phyloP scores from a whole-genome alignment of 1,140 invertebrate genomes.

The Nephila pilipes region DNA sequence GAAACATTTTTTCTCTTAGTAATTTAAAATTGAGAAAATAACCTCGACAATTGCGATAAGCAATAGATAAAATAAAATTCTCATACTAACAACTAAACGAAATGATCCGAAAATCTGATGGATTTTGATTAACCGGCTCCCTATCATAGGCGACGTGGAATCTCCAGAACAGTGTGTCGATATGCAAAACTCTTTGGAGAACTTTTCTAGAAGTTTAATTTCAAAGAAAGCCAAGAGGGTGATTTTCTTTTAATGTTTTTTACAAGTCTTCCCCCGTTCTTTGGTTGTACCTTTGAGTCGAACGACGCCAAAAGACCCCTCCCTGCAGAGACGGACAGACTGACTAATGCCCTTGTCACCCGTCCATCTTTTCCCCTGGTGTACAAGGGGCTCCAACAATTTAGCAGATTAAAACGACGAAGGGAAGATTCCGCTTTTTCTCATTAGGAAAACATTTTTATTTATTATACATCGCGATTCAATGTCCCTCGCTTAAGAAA shows the following conservation, averaged over 20 bases:
- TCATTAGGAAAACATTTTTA: constrained; percentile 64
- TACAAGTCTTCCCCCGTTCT: neutral
- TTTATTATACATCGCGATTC: constrained; percentile 24
- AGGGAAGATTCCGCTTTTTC: constrained; percentile 56
- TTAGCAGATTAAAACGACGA: constrained; percentile 71
- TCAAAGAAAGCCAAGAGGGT: constrained; percentile 21
- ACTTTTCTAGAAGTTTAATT: constrained; percentile 58
- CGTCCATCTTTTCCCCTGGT: constrained; percentile 24
- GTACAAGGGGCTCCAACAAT: constrained; percentile 54
- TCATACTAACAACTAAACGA: neutral
- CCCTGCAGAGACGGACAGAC: constrained; percentile 50
- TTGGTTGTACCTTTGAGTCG: neutral
- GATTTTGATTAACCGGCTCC: neutral
- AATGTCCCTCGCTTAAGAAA: constrained; percentile 12
- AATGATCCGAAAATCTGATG: neutral
- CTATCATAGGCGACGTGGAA: neutral
- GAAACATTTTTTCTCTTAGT: too few species aligned
- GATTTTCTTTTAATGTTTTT: constrained; percentile 12
- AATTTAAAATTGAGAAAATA: too few species aligned
- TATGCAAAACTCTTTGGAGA: constrained; percentile 8
- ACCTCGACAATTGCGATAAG: too few species aligned
- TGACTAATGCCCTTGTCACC: constrained; percentile 71
- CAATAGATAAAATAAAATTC: too few species aligned
- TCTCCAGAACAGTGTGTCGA: constrained; percentile 10
- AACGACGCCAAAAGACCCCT: constrained; percentile 21